phyloP scores from a whole-genome alignment of 2,888 invertebrate species.

The Pegoplata infirma region DNA sequence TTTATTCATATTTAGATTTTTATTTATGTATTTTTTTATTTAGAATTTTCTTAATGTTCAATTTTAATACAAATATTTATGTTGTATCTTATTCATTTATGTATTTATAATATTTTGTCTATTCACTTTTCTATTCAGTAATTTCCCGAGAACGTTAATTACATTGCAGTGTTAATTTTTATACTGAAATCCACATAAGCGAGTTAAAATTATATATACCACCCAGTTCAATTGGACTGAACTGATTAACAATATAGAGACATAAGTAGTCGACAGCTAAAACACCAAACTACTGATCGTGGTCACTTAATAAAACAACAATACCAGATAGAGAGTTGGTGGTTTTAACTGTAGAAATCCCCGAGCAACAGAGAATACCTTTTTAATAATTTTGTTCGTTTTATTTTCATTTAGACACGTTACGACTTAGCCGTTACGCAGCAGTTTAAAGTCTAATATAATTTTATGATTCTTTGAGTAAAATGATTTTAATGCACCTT shows the following conservation, averaged over 20 bases:
- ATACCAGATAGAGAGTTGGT: neutral
- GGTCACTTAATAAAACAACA: conserved; percentile 16
- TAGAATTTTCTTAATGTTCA: too few species aligned
- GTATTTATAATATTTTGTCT: too few species aligned
- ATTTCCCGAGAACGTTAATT: conserved; percentile 2
- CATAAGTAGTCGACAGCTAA: conserved; percentile 14
- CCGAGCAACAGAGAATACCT: conserved; percentile 14
- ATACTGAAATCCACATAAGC: conserved; percentile 54
- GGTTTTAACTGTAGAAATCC: conserved; percentile 18
- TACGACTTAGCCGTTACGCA: conserved; percentile 13
- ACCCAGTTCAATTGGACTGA: conserved; percentile 26
- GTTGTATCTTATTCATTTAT: too few species aligned
- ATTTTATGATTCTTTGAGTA: neutral
- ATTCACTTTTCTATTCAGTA: neutral
- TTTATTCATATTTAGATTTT: conserved; percentile 40
- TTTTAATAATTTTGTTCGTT: conserved; percentile 16
- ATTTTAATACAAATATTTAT: too few species aligned
- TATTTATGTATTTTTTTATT: conserved; percentile 2
- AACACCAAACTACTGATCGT: conserved; percentile 26
- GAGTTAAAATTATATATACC: conserved; percentile 56
- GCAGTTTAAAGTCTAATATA: conserved; percentile 49
- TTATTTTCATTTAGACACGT: neutral
- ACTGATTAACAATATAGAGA: conserved; percentile 39
- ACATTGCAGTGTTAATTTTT: conserved; percentile 31
- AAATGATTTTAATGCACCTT: too few species aligned